Base-by-base conservation (phyloP, 2,113 vertebrate genomes). In the Urocynchramus pylzowi region DNA sequence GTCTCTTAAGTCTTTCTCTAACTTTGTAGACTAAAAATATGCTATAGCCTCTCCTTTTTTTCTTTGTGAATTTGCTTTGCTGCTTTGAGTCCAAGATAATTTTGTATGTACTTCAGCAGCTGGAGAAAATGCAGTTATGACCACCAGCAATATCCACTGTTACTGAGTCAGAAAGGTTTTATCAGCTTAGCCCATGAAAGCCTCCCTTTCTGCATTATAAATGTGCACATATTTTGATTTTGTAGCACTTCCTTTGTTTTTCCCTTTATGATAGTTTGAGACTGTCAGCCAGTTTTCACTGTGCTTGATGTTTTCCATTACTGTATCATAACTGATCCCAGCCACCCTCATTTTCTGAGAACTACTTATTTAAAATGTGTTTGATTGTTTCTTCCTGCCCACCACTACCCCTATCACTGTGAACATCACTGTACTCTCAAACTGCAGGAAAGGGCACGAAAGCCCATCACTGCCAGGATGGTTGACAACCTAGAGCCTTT, bases 171-270 rank as follows among this genome's bases (percentile, higher is more conserved):
- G 81, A 93, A 89, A 83, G 93, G 71, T 88, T 93, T 94, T 87
- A 94, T 87, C 87, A 94, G 67, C 82, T 93, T 84, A 89, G 69
- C 50, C 79, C 87, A 57, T 35, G n/a, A 91, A 96, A 89, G 61
- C 88, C 70, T 96, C 74, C 57, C 89, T 80, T 79, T 93, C 75
- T 90, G 90, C 79, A 84, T 95, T 93, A 82, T 86, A 91, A 68
- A 89, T 76, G 57, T 74, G 28, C 76, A 69, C 59, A 10, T 57
- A 70, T 74, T 96, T 73, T 83, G 71, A 92, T 88, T 95, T 93
- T 54, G 5, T 39, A 87, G 30, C 74, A 33, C 26, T 87, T 77
- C n/a, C 35, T 93, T 91, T 91, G 57, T 52, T 91, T 94, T 88
- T 57, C n/a, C 81, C n/a, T 64, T 92, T 84, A 70, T 60, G 49